Conservation (phyloP, 2,797 vertebrate species). For the Austrolebias charrua region DNA sequence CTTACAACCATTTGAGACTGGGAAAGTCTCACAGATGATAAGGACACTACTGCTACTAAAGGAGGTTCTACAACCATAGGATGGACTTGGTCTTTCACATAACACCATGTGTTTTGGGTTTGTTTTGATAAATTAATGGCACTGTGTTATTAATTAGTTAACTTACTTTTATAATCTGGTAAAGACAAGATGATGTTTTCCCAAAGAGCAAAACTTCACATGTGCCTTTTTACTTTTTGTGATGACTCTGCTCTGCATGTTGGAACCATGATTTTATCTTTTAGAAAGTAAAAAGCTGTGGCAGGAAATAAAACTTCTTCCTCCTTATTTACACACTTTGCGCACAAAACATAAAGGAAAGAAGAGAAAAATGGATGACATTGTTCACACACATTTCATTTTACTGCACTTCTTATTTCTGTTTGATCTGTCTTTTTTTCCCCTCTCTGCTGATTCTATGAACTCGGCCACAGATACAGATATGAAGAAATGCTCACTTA, state of each 20-base stretch:
- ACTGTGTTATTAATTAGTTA: too few relatives aligned
- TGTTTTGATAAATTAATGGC: too few relatives aligned
- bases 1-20: too few relatives aligned
- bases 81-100: too few relatives aligned
- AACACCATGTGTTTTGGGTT: too few relatives aligned
- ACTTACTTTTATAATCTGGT: too few relatives aligned
- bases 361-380: neutral
- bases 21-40: too few relatives aligned
- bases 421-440: conserved; percentile 38
- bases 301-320: conserved; percentile 31
- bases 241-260: neutral
- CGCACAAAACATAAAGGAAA: neutral
- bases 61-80: too few relatives aligned
- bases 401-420: conserved; percentile 50
- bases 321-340: conserved; percentile 7
- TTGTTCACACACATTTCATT: conserved; percentile 28
- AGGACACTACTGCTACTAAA: too few relatives aligned
- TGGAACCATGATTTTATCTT: neutral
- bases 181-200: too few relatives aligned
- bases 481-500: neutral
- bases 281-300: conserved; percentile 8
- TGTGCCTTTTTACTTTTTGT: too few relatives aligned
- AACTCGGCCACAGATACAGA: conserved; percentile 9
- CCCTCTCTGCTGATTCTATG: conserved; percentile 31
- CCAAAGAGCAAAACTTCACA: too few relatives aligned